These are phyloP conservation scores for Drosophila jambulina DNA, from an alignment of 1,140 invertebrate genomes.

Conservation along the genomic window DNA sequence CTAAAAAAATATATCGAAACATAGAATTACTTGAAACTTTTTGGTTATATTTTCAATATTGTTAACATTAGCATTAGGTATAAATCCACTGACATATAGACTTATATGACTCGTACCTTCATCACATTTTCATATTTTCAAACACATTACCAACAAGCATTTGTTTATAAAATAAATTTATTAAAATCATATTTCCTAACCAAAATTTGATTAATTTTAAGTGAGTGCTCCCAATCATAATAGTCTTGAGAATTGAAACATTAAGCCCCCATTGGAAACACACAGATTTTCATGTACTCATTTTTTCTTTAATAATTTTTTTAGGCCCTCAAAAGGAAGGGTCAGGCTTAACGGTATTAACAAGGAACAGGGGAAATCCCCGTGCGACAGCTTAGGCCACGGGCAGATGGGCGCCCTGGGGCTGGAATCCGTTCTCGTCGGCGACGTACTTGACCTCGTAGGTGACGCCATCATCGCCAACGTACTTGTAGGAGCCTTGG, in stretches of 20 bases:
- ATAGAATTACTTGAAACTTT: too few relatives aligned
- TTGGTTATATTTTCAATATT: too few relatives aligned
- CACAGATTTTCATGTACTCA: background rate
- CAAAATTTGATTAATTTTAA: background rate
- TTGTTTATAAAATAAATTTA: background rate
- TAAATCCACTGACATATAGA: background rate
- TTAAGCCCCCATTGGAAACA: conserved; percentile 1
- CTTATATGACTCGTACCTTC: background rate
- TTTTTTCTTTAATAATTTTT: conserved; percentile 25
- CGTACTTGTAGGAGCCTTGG: conserved; percentile 84
- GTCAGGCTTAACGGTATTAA: conserved; percentile 7
- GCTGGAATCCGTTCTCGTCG: conserved; percentile 92
- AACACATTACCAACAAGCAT: background rate
- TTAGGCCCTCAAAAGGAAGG: conserved; percentile 1
- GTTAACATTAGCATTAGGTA: too few relatives aligned
- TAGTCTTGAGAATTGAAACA: background rate
- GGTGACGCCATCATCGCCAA: conserved; percentile 88
- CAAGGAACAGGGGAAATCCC: conserved; percentile 13
- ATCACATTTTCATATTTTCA: background rate
- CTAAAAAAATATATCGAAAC: too few relatives aligned
- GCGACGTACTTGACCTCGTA: conserved; percentile 89
- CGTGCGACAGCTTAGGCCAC: conserved; percentile 43
- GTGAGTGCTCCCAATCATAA: too few relatives aligned
- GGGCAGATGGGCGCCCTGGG: conserved; percentile 89
- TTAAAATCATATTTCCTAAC: background rate